A percentile compares a stretch with the other conserved stretches of the same genome.
phyloP scores from a whole-genome alignment of 92 coral and sea anemone species.

The Siderastrea radians region DNA sequence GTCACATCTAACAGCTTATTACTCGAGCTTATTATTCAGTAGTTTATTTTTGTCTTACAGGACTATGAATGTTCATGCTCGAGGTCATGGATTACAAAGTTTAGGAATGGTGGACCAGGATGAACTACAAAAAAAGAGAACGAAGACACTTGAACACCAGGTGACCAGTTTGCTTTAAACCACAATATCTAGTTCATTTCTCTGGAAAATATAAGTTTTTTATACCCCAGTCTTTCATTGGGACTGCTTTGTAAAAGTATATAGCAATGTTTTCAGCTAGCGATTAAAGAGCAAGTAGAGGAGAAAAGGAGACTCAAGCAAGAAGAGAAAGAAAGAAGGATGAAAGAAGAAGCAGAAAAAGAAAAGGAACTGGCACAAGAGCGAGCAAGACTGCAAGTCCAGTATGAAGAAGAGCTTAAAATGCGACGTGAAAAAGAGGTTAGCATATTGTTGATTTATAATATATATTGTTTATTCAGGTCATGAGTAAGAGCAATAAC shows the following conservation, averaged over 20 bases:
- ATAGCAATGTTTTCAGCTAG: conserved; percentile 67
- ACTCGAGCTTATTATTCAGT: not conserved
- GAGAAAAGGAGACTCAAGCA: conserved; percentile 89
- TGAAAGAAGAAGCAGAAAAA: conserved; percentile 89
- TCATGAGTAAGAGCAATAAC: too few relatives aligned
- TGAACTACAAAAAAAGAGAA: conserved; percentile 81
- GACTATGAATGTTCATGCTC: conserved; percentile 67
- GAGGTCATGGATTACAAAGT: conserved; percentile 92
- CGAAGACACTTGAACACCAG: conserved; percentile 96
- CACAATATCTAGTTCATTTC: too few relatives aligned
- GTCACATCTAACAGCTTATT: too few relatives aligned
- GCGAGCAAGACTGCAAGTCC: conserved; percentile 75
- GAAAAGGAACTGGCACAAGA: conserved; percentile 81
- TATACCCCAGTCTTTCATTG: too few relatives aligned
- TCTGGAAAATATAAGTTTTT: too few relatives aligned
- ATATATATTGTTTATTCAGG: too few relatives aligned
- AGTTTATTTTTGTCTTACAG: not conserved
- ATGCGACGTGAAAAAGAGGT: conserved; percentile 91
- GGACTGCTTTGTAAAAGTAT: not conserved
- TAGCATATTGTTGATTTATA: not conserved
- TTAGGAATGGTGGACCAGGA: conserved; percentile 77
- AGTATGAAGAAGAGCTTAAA: conserved; percentile 75
- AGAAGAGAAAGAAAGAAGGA: conserved; percentile 81
- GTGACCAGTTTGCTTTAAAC: conserved; percentile 31
- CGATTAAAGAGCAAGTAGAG: conserved; percentile 96